Base-by-base conservation (phyloP, 2,797 vertebrate genomes). In the Neosalanx taihuensis region DNA sequence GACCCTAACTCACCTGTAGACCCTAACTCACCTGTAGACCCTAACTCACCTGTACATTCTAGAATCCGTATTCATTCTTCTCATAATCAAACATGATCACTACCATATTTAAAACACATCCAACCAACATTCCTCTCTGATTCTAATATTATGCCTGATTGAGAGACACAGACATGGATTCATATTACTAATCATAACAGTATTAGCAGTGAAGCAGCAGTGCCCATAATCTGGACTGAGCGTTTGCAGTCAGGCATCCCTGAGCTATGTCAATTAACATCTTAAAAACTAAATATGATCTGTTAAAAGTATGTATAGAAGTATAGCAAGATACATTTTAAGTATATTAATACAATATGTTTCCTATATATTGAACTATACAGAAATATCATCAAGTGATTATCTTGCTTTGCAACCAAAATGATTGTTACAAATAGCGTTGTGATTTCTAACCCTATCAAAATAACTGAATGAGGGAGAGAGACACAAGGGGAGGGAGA, bases 331-430 rank as follows among this genome's bases (percentile, higher is more conserved):
- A 69, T 41, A 72, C 0, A 63, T 2, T 66, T 70, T 10, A 71
- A 58, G 5, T n/a, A 58, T 49, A 49, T n/a, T 37, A 6, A 69
- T 79, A 81, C 77, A 83, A 83, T 13, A 6, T 20, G 53, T 71
- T 49, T 51, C 26, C 58, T 67, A 67, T 64, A 66, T 84, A 84
- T 87, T 76, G 62, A 77, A 68, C 33, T 61, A 63, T 23, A 53
- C 13, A 69, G 74, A 2, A 18, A 18, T 57, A 57, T 2, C 56
- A 57, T 83, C 1, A 3, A 17, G 17, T 15, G 9, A 18, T n/a
- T 12, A 35, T 41, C 62, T 37, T 31, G 62, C 17, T 41, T 18
- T n/a, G 35, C 37, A 73, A 37, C 41, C 46, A 53, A 3, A 53
- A 17, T 17, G 18, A 53, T 6, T 18, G 17, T 53, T 4, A 67